phyloP scores from a whole-genome alignment of 2,113 vertebrate genomes.

The Bombycilla garrulus region DNA sequence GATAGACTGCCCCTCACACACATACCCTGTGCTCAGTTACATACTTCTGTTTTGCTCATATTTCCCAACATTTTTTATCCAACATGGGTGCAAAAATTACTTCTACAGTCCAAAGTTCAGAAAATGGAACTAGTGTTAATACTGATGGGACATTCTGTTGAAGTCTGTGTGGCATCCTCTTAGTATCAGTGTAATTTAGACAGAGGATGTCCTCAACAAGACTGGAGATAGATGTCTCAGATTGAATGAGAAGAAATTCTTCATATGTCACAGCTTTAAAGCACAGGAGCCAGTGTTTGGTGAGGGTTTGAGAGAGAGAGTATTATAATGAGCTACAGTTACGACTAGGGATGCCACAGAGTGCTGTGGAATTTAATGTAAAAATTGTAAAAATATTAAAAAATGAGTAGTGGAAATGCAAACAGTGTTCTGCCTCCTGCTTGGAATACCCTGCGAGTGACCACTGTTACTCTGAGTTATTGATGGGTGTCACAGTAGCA shows the following conservation, averaged over 20 bases:
- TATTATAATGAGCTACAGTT: not conserved
- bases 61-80: not conserved
- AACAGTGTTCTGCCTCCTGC: not conserved
- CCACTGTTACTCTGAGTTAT: not conserved
- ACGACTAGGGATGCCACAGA: not conserved
- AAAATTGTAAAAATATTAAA: not conserved
- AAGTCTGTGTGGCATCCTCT: not conserved
- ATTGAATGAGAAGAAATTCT: not conserved
- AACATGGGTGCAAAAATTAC: not conserved
- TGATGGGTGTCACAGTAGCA: not conserved
- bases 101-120: not conserved
- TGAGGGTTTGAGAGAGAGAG: not conserved
- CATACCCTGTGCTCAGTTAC: not conserved
- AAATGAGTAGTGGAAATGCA: not conserved
- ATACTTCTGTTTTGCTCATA: not conserved
- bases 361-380: not conserved
- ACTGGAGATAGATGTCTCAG: not conserved
- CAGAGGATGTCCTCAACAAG: not conserved
- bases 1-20: not conserved
- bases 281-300: not conserved
- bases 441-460: not conserved
- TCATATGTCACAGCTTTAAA: not conserved
- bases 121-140: not conserved
- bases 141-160: not conserved
- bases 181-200: not conserved